phyloP scores from a whole-genome alignment of 1,140 invertebrate genomes.

The Battus philenor region DNA sequence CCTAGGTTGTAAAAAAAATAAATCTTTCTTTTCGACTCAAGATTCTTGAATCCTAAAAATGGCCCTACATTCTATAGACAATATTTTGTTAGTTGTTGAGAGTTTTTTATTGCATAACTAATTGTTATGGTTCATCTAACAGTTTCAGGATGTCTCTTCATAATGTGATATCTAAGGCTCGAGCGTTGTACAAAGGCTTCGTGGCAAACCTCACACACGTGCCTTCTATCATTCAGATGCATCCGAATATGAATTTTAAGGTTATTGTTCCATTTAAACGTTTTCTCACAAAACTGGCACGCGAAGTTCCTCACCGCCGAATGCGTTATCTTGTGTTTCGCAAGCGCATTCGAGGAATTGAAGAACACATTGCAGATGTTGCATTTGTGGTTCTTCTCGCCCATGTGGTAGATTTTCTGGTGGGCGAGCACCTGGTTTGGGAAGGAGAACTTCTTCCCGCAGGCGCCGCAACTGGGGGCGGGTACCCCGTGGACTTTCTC shows the following conservation, averaged over 20 bases:
- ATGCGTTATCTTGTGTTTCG: slow-evolving; percentile 74
- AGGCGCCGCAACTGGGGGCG: slow-evolving; percentile 35
- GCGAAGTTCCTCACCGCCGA: slow-evolving; percentile 60
- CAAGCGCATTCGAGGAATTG: slow-evolving; percentile 48
- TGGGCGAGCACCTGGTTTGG: slow-evolving; percentile 30
- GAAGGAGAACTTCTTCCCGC: slow-evolving; percentile 34
- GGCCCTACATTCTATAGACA: too few relatives aligned
- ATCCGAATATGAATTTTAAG: slow-evolving; percentile 20
- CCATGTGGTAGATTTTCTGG: slow-evolving; percentile 40
- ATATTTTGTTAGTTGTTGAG: too few relatives aligned
- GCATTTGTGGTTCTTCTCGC: slow-evolving; percentile 50
- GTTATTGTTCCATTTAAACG: slow-evolving; percentile 24
- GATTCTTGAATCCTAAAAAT: too few relatives aligned
- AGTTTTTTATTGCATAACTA: too few relatives aligned
- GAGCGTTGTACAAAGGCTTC: too few relatives aligned
- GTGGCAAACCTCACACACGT: too few relatives aligned
- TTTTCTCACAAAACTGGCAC: slow-evolving; percentile 44
- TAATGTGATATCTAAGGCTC: too few relatives aligned
- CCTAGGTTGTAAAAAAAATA: too few relatives aligned
- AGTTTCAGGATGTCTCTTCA: too few relatives aligned
- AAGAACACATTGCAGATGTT: slow-evolving; percentile 52
- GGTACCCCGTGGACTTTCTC: slow-evolving; percentile 32
- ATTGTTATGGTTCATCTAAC: too few relatives aligned
- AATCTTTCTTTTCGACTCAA: too few relatives aligned
- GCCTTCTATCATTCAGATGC: slow-evolving; percentile 6